phyloP scores from a whole-genome alignment of 1,140 invertebrate genomes.

The Sesamia nonagrioides region DNA sequence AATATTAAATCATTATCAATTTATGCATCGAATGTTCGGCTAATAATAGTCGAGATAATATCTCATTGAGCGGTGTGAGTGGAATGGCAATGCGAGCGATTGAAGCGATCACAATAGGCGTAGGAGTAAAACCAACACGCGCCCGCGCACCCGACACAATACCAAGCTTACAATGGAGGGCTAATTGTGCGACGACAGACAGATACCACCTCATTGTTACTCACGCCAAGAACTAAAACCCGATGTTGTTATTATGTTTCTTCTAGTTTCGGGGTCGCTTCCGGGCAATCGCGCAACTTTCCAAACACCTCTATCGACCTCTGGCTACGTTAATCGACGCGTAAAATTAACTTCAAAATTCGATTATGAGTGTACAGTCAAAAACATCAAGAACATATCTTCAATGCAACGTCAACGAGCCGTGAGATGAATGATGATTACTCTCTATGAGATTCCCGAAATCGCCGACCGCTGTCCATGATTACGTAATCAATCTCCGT shows the following conservation, averaged over 20 bases:
- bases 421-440: slow-evolving; percentile 81
- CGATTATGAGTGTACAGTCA: slow-evolving; percentile 64
- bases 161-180: slow-evolving; percentile 69
- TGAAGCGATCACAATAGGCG: slow-evolving; percentile 72
- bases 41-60: slow-evolving; percentile 77
- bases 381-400: slow-evolving; percentile 58
- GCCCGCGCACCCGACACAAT: slow-evolving; percentile 70
- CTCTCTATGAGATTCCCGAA: slow-evolving; percentile 79
- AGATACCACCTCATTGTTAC: slow-evolving; percentile 61
- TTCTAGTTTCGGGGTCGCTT: slow-evolving; percentile 23
- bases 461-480: slow-evolving; percentile 75
- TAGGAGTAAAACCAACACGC: slow-evolving; percentile 76
- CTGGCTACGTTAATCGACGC: slow-evolving; percentile 54
- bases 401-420: slow-evolving; percentile 76
- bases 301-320: slow-evolving; percentile 42
- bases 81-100: slow-evolving; percentile 64
- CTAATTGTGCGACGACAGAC: slow-evolving; percentile 83
- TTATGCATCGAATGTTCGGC: slow-evolving; percentile 60
- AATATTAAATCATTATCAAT: slow-evolving; percentile 76
- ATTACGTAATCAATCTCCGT: slow-evolving; percentile 85
- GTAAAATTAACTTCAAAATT: slow-evolving; percentile 70
- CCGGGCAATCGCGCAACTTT: slow-evolving; percentile 51
- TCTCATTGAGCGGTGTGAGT: slow-evolving; percentile 64
- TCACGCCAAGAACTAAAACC: slow-evolving; percentile 48
- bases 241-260: slow-evolving; percentile 50